These are phyloP conservation scores for Stegana nigrithorax DNA, from an alignment of 2,888 invertebrate genomes.

Conservation along the genomic window DNA sequence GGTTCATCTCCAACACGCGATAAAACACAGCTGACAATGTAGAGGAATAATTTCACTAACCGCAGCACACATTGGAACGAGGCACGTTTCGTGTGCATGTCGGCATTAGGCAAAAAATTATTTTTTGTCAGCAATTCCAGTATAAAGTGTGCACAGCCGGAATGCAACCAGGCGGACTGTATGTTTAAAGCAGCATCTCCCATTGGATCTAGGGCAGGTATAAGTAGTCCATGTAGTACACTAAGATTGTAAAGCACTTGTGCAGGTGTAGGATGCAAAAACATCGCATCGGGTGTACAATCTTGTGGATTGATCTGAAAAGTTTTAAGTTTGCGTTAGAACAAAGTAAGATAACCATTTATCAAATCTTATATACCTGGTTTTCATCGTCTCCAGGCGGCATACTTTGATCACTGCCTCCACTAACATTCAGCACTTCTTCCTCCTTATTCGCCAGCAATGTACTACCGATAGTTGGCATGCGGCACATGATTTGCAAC, in stretches of 20 bases:
- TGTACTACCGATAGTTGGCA: conserved; percentile 40
- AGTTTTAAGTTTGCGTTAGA: too few relatives aligned
- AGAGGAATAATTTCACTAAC: conserved; percentile 88
- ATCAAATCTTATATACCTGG: conserved; percentile 38
- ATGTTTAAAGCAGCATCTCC: conserved; percentile 75
- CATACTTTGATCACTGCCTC: conserved; percentile 35
- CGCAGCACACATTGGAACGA: conserved; percentile 90
- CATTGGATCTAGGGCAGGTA: conserved; percentile 88
- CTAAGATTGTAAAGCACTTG: conserved; percentile 82
- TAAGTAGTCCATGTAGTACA: conserved; percentile 89
- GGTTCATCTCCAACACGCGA: conserved; percentile 73
- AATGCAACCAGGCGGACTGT: conserved; percentile 74
- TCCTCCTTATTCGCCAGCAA: conserved; percentile 39
- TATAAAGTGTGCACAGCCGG: conserved; percentile 74
- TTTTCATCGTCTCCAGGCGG: conserved; percentile 35
- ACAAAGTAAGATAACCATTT: neutral
- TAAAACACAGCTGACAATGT: conserved; percentile 85
- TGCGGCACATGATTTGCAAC: conserved; percentile 65
- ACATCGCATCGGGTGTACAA: conserved; percentile 73
- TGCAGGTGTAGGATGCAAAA: conserved; percentile 79
- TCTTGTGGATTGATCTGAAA: conserved; percentile 49
- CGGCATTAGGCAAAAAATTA: conserved; percentile 83
- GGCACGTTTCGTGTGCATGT: conserved; percentile 80
- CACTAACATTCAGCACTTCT: conserved; percentile 27
- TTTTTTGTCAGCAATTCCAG: conserved; percentile 87